Percentiles rank a stretch among this genome's conserved stretches.
phyloP scores from a whole-genome alignment of 2,888 invertebrate species.

The Drepana falcataria region DNA sequence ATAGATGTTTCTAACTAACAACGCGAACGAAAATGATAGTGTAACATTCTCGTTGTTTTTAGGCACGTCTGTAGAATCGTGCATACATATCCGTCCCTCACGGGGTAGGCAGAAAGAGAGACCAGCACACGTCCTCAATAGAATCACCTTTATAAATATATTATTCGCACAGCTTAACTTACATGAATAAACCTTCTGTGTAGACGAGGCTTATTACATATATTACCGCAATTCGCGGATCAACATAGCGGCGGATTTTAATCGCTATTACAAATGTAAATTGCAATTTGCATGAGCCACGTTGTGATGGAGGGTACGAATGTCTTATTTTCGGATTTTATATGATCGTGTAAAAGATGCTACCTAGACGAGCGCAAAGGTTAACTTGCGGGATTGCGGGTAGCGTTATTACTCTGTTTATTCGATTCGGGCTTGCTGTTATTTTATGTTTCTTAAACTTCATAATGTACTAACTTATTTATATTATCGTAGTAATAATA shows the following conservation, averaged over 20 bases:
- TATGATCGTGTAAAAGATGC: slow-evolving; percentile 15
- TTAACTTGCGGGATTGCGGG: too few species aligned
- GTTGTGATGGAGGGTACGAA: slow-evolving; percentile 16
- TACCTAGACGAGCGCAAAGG: slow-evolving; percentile 6
- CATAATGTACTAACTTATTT: too few species aligned
- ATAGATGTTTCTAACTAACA: too few species aligned
- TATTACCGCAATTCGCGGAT: not conserved
- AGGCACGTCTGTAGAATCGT: too few species aligned
- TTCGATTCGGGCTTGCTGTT: too few species aligned
- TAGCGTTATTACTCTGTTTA: too few species aligned
- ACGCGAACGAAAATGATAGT: too few species aligned
- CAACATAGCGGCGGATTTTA: slow-evolving; percentile 10
- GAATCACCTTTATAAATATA: slow-evolving; percentile 41
- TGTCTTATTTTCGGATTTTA: slow-evolving; percentile 28
- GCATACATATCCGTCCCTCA: too few species aligned
- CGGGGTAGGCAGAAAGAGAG: too few species aligned
- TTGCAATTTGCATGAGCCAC: slow-evolving; percentile 7
- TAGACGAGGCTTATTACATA: not conserved
- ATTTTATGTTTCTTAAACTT: too few species aligned
- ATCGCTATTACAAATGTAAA: slow-evolving; percentile 36
- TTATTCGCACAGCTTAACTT: slow-evolving; percentile 17
- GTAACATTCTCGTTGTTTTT: too few species aligned
- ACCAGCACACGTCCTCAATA: slow-evolving; percentile 16
- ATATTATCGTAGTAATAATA: too few species aligned
- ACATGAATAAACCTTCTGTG: not conserved